A percentile compares a stretch with the other conserved stretches of the same genome.
phyloP scores from a whole-genome alignment of 1,140 invertebrate genomes.

The Drosophila leontia region DNA sequence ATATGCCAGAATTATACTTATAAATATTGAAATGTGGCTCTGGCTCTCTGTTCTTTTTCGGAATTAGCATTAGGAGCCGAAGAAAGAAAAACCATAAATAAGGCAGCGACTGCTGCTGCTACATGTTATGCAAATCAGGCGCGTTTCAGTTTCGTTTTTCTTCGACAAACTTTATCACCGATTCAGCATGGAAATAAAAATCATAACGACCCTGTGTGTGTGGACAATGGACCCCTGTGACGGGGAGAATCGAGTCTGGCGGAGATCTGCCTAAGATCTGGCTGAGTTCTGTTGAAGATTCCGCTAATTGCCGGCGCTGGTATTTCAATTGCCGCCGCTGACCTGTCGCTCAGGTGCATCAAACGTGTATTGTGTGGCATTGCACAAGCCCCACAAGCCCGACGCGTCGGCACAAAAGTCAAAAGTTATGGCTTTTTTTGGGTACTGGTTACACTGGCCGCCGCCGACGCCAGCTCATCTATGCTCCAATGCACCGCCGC shows the following conservation, averaged over 20 bases:
- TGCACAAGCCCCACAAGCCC: constrained; percentile 38
- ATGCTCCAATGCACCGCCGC: constrained; percentile 19
- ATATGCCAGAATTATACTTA: constrained; percentile 61
- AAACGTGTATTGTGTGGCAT: constrained; percentile 67
- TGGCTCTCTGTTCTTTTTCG: constrained; percentile 37
- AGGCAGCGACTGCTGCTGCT: constrained; percentile 36
- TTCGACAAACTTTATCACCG: constrained; percentile 53
- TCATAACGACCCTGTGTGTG: constrained; percentile 28
- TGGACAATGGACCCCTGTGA: constrained; percentile 21
- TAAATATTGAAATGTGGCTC: constrained; percentile 68
- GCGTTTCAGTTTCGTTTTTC: constrained; percentile 48
- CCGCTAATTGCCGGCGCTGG: constrained; percentile 25
- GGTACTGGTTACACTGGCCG: constrained; percentile 16
- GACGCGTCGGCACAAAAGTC: constrained; percentile 55
- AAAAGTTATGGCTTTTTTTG: constrained; percentile 69
- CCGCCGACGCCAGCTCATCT: constrained; percentile 2
- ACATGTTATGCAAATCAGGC: constrained; percentile 72
- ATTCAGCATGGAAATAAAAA: constrained; percentile 48
- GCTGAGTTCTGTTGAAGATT: constrained; percentile 10
- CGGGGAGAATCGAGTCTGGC: neutral
- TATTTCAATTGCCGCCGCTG: constrained; percentile 65
- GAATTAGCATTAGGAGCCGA: constrained; percentile 48
- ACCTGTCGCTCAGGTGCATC: constrained; percentile 62
- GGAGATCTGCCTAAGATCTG: neutral
- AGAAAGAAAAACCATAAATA: constrained; percentile 75